Conservation (phyloP, 1,140 invertebrate genomes). For the Paraescarpia echinospica region DNA sequence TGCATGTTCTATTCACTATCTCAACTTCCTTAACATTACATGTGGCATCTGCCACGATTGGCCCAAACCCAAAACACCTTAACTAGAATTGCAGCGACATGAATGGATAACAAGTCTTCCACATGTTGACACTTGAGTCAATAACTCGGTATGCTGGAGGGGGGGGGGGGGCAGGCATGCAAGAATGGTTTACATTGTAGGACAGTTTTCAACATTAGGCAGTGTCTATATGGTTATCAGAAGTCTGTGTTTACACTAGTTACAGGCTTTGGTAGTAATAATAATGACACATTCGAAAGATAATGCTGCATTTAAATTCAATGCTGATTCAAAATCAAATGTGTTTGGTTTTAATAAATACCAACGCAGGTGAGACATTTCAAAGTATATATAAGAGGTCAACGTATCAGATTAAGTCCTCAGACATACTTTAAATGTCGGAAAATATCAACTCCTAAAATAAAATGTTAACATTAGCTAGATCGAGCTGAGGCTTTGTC, state of each 20-base stretch:
- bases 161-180: no score
- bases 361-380: background rate
- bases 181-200: no score
- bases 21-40: no score
- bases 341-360: background rate
- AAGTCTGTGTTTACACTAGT: background rate
- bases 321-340: background rate
- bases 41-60: no score
- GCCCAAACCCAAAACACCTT: no score
- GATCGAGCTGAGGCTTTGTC: background rate
- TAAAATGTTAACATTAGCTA: background rate
- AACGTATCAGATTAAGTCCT: background rate
- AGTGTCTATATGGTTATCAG: no score
- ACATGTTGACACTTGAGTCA: no score
- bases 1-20: no score
- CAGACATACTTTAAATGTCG: background rate
- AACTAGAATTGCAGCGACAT: no score
- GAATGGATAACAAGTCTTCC: no score
- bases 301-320: background rate
- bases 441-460: background rate
- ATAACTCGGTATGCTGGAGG: no score
- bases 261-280: background rate
- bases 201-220: no score
- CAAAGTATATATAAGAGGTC: background rate
- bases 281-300: background rate